Evolutionary conservation across 2,888 invertebrate genomes (phyloP).

Genomic region (Apantesis nais): DNA sequence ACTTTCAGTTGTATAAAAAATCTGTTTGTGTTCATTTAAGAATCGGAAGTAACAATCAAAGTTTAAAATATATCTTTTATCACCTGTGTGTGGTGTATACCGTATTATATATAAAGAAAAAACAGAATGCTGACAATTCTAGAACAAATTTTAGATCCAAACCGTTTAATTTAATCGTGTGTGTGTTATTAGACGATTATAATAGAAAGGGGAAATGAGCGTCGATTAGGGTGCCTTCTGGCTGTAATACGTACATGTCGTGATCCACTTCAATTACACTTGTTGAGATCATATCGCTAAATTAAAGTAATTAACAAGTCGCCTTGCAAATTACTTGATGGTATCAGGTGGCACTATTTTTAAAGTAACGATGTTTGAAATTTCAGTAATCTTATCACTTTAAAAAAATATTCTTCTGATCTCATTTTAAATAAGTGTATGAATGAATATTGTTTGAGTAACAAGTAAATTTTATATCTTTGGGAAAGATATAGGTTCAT

Average conservation of each 20-base stretch:
- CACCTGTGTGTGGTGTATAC: not conserved
- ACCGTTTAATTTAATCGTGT: slow-evolving; percentile 42
- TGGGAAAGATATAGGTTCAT: not conserved
- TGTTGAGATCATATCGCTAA: slow-evolving; percentile 66
- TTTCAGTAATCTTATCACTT: not conserved
- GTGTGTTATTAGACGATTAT: slow-evolving; percentile 34
- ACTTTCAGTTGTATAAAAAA: too few relatives aligned
- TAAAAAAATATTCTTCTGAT: not conserved
- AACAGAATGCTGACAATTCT: slow-evolving; percentile 12
- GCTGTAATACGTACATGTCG: slow-evolving; percentile 55
- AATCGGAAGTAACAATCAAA: too few relatives aligned
- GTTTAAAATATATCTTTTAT: too few relatives aligned
- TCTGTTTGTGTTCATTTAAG: too few relatives aligned
- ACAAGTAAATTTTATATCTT: not conserved
- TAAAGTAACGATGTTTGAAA: slow-evolving; percentile 53
- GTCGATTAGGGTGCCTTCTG: slow-evolving; percentile 47
- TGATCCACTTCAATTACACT: slow-evolving; percentile 65
- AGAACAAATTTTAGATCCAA: slow-evolving; percentile 20
- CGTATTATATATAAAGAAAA: not conserved
- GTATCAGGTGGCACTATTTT: slow-evolving; percentile 60
- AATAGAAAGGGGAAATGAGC: slow-evolving; percentile 34
- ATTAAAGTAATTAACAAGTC: slow-evolving; percentile 70
- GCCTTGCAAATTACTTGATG: slow-evolving; percentile 61
- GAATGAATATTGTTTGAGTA: not conserved
- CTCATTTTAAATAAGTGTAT: not conserved